Base-by-base conservation (phyloP, 2,113 vertebrate genomes). In the Scomber scombrus region DNA sequence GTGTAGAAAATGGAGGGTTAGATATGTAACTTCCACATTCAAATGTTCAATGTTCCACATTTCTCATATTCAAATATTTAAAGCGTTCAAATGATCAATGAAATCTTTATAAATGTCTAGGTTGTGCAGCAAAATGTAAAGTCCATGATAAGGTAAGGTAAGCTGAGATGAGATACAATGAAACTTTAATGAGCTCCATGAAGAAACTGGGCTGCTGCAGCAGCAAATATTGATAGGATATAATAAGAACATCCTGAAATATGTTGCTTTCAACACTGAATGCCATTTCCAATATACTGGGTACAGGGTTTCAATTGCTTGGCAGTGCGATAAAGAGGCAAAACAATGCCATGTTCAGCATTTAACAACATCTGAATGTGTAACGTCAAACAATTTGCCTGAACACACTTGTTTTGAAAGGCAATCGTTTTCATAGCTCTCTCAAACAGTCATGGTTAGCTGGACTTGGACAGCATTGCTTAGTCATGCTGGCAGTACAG, bases 401-500 rank as follows among this genome's bases (percentile, higher is more conserved):
- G 50, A 74, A 67, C 49, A 47, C 16, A 14, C 49, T 81, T 45
- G 60, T 71, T 85, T 46, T 77, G 55, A 75, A 82, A 77, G 73
- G 64, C 23, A 7, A 66, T 69, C 71, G 73, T 84, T 82, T 82
- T 78, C 69, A 47, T 54, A 43, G 60, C 47, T 21, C 71, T 74
- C 63, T 56, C 78, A 68, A 46, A 73, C 78, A 74, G 79, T 71
- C 86, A 85, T 69, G 80, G 71, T 87, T 73, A 85, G 75, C 76
- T 72, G 47, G 75, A 64, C 73, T 83, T 73, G 74, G 80, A 76
- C 82, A 73, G 82, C 65, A 51, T 70, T 71, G 84, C 85, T 89
- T 75, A 86, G 86, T 90, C 80, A 89, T 58, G 71, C 71, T 87
- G 86, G 91, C 85, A 84, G 58, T 80, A 65, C 67, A 58, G 57